Conservation (phyloP, 2,113 vertebrate genomes). For the Pseudopodoces humilis region DNA sequence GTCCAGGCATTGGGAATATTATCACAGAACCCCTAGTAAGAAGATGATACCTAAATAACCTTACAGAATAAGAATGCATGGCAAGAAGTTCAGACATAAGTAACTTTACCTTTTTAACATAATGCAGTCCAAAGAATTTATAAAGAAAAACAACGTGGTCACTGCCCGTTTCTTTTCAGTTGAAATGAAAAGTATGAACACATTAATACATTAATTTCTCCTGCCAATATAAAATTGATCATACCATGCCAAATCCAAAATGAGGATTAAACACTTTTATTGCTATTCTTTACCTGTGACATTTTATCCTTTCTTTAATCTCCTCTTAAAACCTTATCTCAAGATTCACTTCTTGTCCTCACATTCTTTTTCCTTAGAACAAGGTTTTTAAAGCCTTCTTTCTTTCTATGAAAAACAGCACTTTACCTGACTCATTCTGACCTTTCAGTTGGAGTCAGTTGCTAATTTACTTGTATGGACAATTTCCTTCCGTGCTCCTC, state of each 20-base stretch:
- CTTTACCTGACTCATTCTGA: slow-evolving; percentile 58
- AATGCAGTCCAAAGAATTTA: neutral
- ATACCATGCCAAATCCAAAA: neutral
- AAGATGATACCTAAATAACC: neutral
- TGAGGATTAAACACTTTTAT: neutral
- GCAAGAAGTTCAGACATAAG: rapidly evolving
- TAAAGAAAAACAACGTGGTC: neutral
- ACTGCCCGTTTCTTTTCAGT: neutral
- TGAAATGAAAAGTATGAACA: neutral
- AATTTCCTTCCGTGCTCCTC: slow-evolving; percentile 46
- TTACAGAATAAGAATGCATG: neutral
- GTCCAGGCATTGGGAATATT: neutral
- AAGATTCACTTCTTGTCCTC: slow-evolving; percentile 48
- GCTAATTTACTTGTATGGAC: slow-evolving; percentile 62
- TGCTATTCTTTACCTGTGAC: slow-evolving; percentile 10
- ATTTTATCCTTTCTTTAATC: slow-evolving; percentile 54
- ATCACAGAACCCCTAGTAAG: neutral
- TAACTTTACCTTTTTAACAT: neutral
- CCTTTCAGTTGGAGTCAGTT: slow-evolving; percentile 2
- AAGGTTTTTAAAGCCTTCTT: slow-evolving; percentile 37
- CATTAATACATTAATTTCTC: neutral
- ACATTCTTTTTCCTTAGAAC: slow-evolving; percentile 41
- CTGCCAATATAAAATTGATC: neutral
- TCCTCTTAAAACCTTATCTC: slow-evolving; percentile 57
- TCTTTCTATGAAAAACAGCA: slow-evolving; percentile 39